Base-by-base conservation (phyloP, 2,113 vertebrate species). In the Pygoscelis adeliae region DNA sequence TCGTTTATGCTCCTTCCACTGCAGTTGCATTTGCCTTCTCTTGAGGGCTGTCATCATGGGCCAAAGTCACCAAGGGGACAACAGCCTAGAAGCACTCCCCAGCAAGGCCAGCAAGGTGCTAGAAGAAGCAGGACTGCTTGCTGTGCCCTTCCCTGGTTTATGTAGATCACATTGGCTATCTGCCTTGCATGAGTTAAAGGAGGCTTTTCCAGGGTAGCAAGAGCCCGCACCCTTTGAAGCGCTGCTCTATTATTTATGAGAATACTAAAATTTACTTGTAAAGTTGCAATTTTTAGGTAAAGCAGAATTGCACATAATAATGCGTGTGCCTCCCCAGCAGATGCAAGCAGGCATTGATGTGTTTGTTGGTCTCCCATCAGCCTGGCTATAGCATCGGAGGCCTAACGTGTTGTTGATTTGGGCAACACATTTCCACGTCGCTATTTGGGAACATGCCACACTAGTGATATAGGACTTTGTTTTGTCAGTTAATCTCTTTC, bases 401-500 rank as follows among this genome's bases (percentile, higher is more conserved):
- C 92, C 49, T 34, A n/a, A 76, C 62, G 62, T 19, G 13, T 56
- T 85, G 94, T 94, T 97, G 92, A 94, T 88, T 89, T 79, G 52
- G 44, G 61, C 92, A 72, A 74, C 40, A 79, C 3, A 2, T 69
- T 80, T 67, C 74, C 22, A 13, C 6, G 42, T 53, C 19, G 27
- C 65, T 85, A 0, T 84, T 90, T 84, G 80, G 91, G 85, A 95
- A 81, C 34, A 15, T 20, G 72, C 56, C 91, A 38, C 58, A 7
- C 71, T 89, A 67, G 83, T 40, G 71, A 83, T 69, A 89, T 23
- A 92, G 85, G 63, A 34, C 66, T 92, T 56, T 25, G 10, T 89
- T 95, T 94, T 85, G 74, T 94, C 96, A 95, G 92, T 98, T 97
- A 96, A 95, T 83, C 83, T 96, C 65, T 86, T 86, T 53, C 82